Conservation (phyloP, 37 sponge, comb jelly and placozoan genomes). For the Bolinopsis microptera region DNA sequence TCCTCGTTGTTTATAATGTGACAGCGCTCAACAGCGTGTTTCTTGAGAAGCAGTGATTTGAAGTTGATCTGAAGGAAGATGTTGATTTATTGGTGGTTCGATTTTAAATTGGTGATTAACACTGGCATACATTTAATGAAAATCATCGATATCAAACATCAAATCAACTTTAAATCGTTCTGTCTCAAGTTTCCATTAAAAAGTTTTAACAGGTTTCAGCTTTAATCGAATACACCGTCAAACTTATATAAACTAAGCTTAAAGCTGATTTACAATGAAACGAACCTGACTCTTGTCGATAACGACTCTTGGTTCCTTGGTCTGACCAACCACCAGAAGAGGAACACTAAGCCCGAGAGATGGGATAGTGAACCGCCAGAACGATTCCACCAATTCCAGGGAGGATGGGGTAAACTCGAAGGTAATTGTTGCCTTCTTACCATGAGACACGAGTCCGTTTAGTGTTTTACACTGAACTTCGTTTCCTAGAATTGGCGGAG, state of each 20-base stretch:
- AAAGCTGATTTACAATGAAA: no score
- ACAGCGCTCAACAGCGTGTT: slow-evolving; percentile 75
- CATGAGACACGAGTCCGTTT: slow-evolving; percentile 28
- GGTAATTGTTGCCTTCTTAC: slow-evolving; percentile 69
- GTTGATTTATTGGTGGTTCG: background rate
- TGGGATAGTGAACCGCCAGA: slow-evolving; percentile 96
- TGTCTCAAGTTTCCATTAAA: no score
- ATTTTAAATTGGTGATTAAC: no score
- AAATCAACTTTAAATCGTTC: no score
- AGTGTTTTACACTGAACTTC: slow-evolving; percentile 47
- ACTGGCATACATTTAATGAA: no score
- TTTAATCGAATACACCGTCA: no score
- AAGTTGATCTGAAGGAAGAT: slow-evolving; percentile 71
- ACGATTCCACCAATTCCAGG: slow-evolving; percentile 74
- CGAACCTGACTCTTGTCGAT: slow-evolving; percentile 80
- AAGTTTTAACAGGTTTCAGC: no score
- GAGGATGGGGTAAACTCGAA: slow-evolving; percentile 83
- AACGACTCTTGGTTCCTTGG: slow-evolving; percentile 81
- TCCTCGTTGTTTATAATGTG: slow-evolving; percentile 87
- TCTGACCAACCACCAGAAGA: slow-evolving; percentile 86
- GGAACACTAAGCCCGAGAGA: slow-evolving; percentile 73
- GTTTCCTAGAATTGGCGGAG: background rate
- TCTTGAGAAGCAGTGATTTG: slow-evolving; percentile 76
- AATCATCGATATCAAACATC: no score
- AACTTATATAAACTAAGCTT: no score